Evolutionary conservation across 2,113 vertebrate species (phyloP), one percentile per base, ranked within the genome.

Genomic region (Pachycephala philippinensis): DNA sequence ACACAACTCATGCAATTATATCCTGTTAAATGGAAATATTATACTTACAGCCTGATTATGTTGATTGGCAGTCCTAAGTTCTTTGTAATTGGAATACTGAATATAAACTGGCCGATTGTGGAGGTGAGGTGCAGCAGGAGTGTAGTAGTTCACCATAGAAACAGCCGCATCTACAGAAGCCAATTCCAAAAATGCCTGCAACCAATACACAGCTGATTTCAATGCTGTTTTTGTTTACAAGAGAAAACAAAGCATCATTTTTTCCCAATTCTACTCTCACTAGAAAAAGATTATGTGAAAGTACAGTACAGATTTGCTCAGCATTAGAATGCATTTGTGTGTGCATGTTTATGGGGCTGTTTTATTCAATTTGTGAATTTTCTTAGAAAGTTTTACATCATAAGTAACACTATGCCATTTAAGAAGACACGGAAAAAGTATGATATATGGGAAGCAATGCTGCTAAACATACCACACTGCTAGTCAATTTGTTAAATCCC

Each of bases 181-280:
- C 98, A 99, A 99, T 98, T 99, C 99, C 97, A 99, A 98, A 95
- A 99, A 98, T 86, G 99, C 99, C 99, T 99, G 92, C 39, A 98
- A 97, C 42, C 72, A 96, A 98, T 71, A 91, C 18, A 88, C 2
- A 87, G 20, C 12, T 56, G 57, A 94, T 83, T 90, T 96, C 37
- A 97, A 90, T 50, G 14, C 23, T 84, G 13, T 4, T 74, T 68
- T 60, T 89, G 44, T 94, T 72, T 59, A 52, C 79, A 79, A 23
- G 90, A 94, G 11, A 85, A 8, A 95, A 77, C 40, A 85, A 94
- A 87, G 6, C 57, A 84, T 28, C 6, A 65, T 28, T 91, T 77
- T 70, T n/a, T 27, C 26, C 14, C 23, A 92, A 39, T 72, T 84
- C 14, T 21, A 86, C 12, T 71, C 28, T 63, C 24, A 39, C 35